Conservation (phyloP, 2,797 vertebrate genomes). For the Cossypha polioptera region DNA sequence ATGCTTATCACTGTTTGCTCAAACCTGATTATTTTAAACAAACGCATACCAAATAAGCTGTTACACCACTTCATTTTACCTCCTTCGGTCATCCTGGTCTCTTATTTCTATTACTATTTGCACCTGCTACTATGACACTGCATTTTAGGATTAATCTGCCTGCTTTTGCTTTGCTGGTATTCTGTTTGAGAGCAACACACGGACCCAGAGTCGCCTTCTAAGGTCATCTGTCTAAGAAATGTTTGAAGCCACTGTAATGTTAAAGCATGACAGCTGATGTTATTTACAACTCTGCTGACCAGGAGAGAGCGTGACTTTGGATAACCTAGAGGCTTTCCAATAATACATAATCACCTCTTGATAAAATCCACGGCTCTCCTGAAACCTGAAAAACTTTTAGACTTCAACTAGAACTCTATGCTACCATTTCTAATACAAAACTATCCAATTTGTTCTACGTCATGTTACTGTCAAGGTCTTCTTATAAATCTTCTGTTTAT, state of each 20-base stretch:
- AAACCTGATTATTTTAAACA: conserved; percentile 13
- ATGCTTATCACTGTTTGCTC: conserved; percentile 24
- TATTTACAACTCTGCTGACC: not conserved
- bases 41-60: not conserved
- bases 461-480: not conserved
- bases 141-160: not conserved
- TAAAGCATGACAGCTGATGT: not conserved
- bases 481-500: not conserved
- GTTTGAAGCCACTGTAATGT: not conserved
- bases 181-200: not conserved
- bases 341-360: not conserved
- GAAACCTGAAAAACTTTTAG: not conserved
- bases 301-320: not conserved
- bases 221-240: not conserved
- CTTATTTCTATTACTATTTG: not conserved
- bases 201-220: not conserved
- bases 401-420: not conserved
- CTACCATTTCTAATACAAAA: not conserved
- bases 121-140: not conserved
- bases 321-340: not conserved
- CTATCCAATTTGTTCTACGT: not conserved
- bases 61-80: not conserved
- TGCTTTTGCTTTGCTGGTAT: not conserved
- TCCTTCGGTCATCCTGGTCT: not conserved
- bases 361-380: not conserved